Base-by-base conservation (phyloP, 2,797 vertebrate species). In the Zalophus californianus region DNA sequence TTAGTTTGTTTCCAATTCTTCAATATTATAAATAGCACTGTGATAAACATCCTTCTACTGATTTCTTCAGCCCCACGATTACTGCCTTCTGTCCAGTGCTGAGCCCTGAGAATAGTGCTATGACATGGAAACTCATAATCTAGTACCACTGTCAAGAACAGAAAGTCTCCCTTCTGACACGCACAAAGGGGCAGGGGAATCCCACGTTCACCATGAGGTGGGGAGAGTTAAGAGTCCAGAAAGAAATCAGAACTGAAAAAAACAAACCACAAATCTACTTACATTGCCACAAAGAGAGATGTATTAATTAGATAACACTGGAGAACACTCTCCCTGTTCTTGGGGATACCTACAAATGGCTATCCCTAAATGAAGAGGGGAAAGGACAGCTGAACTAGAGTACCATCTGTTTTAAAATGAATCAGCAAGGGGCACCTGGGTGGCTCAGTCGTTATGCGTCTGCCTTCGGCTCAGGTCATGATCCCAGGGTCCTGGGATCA, bases 1-100 rank as follows among this genome's bases (percentile, higher is more conserved):
- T 95, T 50, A 50, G 15, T 50, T 86, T 91, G 41, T 89, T 94
- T 86, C 92, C 32, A 87, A 44, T 70, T 86, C 62, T 73, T 80
- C 21, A 29, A n/a, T 62, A 41, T 78, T 83, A 27, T 18, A 72
- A 54, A 88, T 48, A 56, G 48, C 3, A 68, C 62, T 50, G 25
- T 64, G 66, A 44, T 38, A 73, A 79, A 91, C 58, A 75, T 32
- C 44, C 32, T 78, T 77, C 88, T 10, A 21, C 41, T 54, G 50
- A 62, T 25, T 44, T 32, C 21, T 86, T 84, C 73, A 60, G 70
- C 3, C 54, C 23, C 29, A 2, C 8, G 54, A 72, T 23, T 15
- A 68, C 27, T 78, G 32, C 32, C 68, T 25, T 84, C 54, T 27
- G 23, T 13, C 78, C 77, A 83, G 73, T 29, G 70, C 2, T 0